A percentile compares a stretch with the other conserved stretches of the same genome.
These are phyloP conservation scores for Leptinotarsa undecemlineata DNA, from an alignment of 1,140 invertebrate genomes.

Conservation along the genomic window DNA sequence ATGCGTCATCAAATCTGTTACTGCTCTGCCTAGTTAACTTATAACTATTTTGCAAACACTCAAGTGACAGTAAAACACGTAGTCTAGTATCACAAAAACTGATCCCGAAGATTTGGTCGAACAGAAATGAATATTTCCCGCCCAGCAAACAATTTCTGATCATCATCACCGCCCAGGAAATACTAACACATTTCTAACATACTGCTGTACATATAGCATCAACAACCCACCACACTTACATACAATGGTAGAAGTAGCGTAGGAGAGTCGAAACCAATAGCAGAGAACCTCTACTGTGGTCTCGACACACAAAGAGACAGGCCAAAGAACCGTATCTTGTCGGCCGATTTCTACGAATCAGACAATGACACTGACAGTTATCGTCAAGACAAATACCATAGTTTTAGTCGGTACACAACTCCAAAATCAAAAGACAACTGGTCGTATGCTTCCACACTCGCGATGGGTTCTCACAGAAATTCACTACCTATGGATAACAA, in stretches of 20 bases:
- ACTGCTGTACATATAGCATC: conserved; percentile 53
- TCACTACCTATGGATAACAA: conserved; percentile 42
- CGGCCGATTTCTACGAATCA: conserved; percentile 42
- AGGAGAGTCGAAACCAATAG: conserved; percentile 42
- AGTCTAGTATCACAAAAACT: too few species aligned
- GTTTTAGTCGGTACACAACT: conserved; percentile 45
- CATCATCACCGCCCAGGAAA: conserved; percentile 14
- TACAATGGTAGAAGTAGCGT: conserved; percentile 55
- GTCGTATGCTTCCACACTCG: conserved; percentile 42
- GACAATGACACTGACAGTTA: conserved; percentile 40
- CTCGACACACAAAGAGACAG: conserved; percentile 37
- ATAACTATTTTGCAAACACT: too few species aligned
- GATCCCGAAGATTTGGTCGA: too few species aligned
- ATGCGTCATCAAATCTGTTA: too few species aligned
- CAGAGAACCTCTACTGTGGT: conserved; percentile 48
- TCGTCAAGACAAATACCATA: conserved; percentile 43
- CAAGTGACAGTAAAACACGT: too few species aligned
- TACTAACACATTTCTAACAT: conserved; percentile 52
- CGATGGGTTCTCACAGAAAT: conserved; percentile 33
- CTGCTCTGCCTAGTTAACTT: too few species aligned
- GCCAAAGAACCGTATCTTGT: conserved; percentile 34
- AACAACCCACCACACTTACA: conserved; percentile 49
- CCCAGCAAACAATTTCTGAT: neutral
- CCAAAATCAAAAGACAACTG: conserved; percentile 44
- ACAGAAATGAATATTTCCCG: too few species aligned